Evolutionary conservation across 2,113 vertebrate genomes (phyloP).

Genomic region (Malaclemys terrapin): DNA sequence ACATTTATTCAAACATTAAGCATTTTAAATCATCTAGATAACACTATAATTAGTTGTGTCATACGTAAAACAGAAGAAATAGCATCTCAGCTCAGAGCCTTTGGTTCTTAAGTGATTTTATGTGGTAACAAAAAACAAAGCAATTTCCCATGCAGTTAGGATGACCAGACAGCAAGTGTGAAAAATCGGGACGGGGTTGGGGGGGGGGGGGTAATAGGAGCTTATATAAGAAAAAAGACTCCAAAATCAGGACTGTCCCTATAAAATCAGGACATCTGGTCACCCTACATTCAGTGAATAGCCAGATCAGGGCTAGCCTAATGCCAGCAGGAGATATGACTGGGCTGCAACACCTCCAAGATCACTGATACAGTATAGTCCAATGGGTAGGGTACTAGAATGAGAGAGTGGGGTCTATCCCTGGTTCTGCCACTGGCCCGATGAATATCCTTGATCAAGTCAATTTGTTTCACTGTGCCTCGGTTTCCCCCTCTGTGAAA

Average conservation of each 20-base stretch:
- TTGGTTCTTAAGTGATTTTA: not conserved
- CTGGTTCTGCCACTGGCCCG: not conserved
- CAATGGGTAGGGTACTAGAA: not conserved
- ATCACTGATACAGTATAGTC: not conserved
- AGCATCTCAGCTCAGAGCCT: not conserved
- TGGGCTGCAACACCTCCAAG: not conserved
- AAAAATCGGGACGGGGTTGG: too few species aligned
- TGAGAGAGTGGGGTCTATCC: not conserved
- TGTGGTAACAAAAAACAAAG: not conserved
- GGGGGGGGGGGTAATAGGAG: too few species aligned
- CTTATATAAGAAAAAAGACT: too few species aligned
- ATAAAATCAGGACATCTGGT: too few species aligned
- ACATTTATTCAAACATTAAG: not conserved
- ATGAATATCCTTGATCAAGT: not conserved
- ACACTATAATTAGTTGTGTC: not conserved
- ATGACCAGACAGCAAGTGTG: too few species aligned
- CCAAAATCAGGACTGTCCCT: too few species aligned
- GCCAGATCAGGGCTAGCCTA: not conserved
- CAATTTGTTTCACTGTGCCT: not conserved
- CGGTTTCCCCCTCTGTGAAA: not conserved
- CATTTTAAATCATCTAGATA: not conserved
- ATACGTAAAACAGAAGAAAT: not conserved
- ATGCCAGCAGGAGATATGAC: not conserved
- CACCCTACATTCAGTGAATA: not conserved
- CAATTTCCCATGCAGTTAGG: not conserved